These are phyloP conservation scores for Limnephilus rhombicus DNA, from an alignment of 2,888 invertebrate species.

Conservation along the genomic window DNA sequence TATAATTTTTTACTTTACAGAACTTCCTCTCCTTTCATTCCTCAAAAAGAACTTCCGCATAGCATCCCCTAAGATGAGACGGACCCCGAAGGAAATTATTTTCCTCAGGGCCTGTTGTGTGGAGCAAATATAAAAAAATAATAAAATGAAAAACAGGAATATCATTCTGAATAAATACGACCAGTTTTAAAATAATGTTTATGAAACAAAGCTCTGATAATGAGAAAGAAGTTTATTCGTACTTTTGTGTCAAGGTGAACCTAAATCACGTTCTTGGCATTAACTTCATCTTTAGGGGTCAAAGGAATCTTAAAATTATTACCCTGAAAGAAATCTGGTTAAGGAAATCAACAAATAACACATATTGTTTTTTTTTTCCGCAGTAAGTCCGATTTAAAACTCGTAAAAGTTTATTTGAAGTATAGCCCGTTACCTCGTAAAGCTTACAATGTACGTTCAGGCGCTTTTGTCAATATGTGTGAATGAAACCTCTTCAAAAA, in stretches of 20 bases:
- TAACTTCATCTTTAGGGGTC: background rate
- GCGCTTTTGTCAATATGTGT: background rate
- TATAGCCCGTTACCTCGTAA: slow-evolving; percentile 55
- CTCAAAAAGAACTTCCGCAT: too few species aligned
- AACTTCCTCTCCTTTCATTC: too few species aligned
- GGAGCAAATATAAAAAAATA: too few species aligned
- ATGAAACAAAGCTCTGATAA: background rate
- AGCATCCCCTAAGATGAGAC: too few species aligned
- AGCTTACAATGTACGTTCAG: slow-evolving; percentile 56
- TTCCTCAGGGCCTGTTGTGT: too few species aligned
- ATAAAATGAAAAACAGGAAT: too few species aligned
- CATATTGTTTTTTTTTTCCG: background rate
- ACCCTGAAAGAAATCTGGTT: background rate
- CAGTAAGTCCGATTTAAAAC: slow-evolving; percentile 47
- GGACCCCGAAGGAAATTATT: too few species aligned
- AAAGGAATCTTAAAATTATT: background rate
- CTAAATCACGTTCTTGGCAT: background rate
- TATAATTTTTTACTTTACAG: too few species aligned
- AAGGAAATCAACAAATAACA: background rate
- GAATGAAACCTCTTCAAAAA: background rate
- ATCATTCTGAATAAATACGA: too few species aligned
- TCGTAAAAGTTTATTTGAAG: slow-evolving; percentile 61
- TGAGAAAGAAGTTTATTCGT: background rate
- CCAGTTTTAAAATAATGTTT: background rate
- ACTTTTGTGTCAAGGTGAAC: background rate